phyloP scores from a whole-genome alignment of 1,140 invertebrate genomes.

The Acromyrmex echinatior region DNA sequence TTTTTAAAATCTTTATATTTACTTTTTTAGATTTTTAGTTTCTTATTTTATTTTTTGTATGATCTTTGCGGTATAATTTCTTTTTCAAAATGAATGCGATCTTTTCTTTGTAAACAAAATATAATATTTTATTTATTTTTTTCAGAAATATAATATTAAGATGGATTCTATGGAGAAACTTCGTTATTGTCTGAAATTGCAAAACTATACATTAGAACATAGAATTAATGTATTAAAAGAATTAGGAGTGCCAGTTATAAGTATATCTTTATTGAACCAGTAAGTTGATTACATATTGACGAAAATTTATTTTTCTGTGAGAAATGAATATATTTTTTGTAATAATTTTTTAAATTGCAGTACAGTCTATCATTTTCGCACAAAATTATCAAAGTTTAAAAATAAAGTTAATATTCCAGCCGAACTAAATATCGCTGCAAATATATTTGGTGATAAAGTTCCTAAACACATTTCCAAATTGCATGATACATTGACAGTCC shows the following conservation, averaged over 20 bases:
- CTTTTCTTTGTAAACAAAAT: not conserved
- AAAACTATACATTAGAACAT: constrained; percentile 36
- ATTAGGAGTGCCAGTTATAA: constrained; percentile 63
- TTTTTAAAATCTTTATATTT: not conserved
- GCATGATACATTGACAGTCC: constrained; percentile 78
- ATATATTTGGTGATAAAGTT: constrained; percentile 77
- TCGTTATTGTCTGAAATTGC: not conserved
- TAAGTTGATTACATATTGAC: not conserved
- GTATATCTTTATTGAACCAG: not conserved
- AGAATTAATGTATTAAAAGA: constrained; percentile 74
- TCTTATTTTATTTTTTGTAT: not conserved
- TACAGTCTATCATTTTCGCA: not conserved
- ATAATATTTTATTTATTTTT: constrained; percentile 30
- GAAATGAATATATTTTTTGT: not conserved
- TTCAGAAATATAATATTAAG: constrained; percentile 26
- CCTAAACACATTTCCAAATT: constrained; percentile 81
- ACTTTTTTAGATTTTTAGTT: not conserved
- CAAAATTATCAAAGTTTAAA: constrained; percentile 78
- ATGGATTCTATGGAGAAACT: not conserved
- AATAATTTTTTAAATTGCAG: constrained; percentile 57
- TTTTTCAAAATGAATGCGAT: not conserved
- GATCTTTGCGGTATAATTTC: not conserved
- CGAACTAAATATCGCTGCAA: constrained; percentile 83
- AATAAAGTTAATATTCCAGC: constrained; percentile 72
- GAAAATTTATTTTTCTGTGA: not conserved